These are phyloP conservation scores for Lottia gigantea DNA, from an alignment of 2,888 invertebrate species.

Conservation along the genomic window DNA sequence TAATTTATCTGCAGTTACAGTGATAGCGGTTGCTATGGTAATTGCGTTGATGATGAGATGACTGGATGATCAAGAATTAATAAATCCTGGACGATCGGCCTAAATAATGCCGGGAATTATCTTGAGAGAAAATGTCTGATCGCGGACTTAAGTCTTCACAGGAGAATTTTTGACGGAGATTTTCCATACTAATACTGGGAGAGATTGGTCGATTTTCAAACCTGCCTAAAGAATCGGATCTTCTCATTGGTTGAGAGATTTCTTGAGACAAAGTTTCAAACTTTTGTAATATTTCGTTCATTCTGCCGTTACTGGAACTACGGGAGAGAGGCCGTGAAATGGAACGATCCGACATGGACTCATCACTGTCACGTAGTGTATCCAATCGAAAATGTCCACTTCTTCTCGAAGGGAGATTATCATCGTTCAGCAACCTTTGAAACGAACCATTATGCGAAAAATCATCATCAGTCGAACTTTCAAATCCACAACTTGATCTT, in stretches of 20 bases:
- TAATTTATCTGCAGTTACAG: no score
- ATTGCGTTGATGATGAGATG: no score
- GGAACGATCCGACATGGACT: background rate
- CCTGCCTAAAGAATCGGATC: background rate
- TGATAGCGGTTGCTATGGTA: no score
- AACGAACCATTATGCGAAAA: background rate
- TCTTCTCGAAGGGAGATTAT: background rate
- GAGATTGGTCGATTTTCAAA: background rate
- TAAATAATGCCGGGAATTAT: background rate
- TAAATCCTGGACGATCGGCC: no score
- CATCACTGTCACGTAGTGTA: background rate
- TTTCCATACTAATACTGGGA: background rate
- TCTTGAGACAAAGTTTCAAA: background rate
- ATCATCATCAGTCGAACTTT: background rate
- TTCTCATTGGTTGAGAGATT: background rate
- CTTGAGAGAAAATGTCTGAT: background rate
- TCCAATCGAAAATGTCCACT: background rate
- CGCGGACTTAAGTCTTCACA: conserved; percentile 1
- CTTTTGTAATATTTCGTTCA: conserved; percentile 5
- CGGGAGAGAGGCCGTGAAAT: background rate
- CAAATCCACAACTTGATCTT: background rate
- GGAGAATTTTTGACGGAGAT: background rate
- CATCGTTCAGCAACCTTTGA: background rate
- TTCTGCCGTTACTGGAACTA: background rate
- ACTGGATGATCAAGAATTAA: no score